Conservation (phyloP, 2,797 vertebrate species). For the Falco naumanni region DNA sequence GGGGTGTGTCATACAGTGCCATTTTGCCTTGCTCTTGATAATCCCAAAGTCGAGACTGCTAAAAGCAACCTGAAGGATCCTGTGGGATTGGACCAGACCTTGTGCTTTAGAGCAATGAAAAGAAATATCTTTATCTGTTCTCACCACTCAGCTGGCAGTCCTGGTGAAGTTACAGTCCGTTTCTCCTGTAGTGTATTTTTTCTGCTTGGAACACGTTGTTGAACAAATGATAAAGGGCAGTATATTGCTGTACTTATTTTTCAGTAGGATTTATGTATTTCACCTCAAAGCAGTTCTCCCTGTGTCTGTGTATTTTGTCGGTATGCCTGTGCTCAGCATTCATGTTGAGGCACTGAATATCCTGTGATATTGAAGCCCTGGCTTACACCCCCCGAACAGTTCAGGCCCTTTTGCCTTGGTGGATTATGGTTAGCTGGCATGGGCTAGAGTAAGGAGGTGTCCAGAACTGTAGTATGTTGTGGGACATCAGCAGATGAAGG, state of each 20-base stretch:
- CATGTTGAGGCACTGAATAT: neutral
- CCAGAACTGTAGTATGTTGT: neutral
- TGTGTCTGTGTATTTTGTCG: neutral
- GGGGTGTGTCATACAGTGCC: accelerated
- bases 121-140: neutral
- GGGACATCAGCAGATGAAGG: neutral
- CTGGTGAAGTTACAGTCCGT: neutral
- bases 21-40: neutral
- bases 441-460: neutral
- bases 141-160: neutral
- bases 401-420: neutral
- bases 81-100: neutral
- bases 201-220: neutral
- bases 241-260: neutral
- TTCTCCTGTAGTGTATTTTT: neutral
- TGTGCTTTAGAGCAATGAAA: neutral
- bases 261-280: neutral
- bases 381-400: neutral
- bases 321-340: neutral
- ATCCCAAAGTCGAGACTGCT: neutral
- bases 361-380: neutral
- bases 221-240: neutral
- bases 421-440: neutral
- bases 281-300: neutral
- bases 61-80: neutral